Evolutionary conservation across 1,140 invertebrate species (phyloP).

Genomic region (Metopolophium dirhodum): DNA sequence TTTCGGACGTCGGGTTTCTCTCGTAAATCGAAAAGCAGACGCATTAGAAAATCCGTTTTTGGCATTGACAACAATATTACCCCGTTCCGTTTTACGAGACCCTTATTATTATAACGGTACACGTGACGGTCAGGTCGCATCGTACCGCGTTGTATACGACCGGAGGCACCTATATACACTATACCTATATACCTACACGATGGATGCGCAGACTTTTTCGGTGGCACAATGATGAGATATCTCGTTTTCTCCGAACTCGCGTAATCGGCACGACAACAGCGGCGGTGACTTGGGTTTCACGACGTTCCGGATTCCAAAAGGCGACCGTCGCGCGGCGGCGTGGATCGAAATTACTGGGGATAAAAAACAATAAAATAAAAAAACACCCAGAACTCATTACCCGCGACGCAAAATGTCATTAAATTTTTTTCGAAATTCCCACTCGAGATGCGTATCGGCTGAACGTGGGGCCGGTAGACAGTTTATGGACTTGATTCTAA

Average conservation of each 20-base stretch:
- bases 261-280: neutral
- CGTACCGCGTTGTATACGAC: neutral
- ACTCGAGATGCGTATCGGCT: neutral
- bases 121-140: neutral
- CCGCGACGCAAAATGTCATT: conserved; percentile 19
- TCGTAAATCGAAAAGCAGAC: conserved; percentile 43
- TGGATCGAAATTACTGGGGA: neutral
- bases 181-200: neutral
- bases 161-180: neutral
- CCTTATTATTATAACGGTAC: conserved; percentile 51
- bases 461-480: conserved; percentile 10
- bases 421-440: neutral
- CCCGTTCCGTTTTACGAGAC: conserved; percentile 44
- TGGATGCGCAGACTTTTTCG: neutral
- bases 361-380: neutral
- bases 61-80: conserved; percentile 55
- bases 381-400: neutral
- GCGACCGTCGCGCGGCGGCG: neutral
- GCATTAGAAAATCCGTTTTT: conserved; percentile 54
- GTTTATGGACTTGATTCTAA: conserved; percentile 25
- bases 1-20: neutral
- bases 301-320: neutral
- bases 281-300: neutral
- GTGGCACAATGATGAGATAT: conserved; percentile 13
- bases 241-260: conserved; percentile 30